Conservation (phyloP, 2,113 vertebrate genomes). For the Bubo scandiacus region DNA sequence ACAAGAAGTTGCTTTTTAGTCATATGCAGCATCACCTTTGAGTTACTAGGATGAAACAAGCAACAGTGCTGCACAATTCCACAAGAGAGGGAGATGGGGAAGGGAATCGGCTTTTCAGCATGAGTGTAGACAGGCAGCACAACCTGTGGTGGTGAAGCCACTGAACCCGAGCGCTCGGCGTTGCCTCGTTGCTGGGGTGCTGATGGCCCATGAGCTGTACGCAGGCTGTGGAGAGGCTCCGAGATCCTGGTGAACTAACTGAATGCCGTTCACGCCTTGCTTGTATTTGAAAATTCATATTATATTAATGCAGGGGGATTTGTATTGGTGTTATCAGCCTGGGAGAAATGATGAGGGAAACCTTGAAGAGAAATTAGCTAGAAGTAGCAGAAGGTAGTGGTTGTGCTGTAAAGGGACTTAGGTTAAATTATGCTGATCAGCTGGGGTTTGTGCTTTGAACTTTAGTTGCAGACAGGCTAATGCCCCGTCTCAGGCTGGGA, state of each 20-base stretch:
- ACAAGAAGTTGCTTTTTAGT: not conserved
- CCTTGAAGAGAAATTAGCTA: not conserved
- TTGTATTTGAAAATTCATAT: not conserved
- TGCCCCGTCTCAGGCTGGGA: not conserved
- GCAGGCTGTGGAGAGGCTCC: not conserved
- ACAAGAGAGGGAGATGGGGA: not conserved
- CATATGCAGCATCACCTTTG: not conserved
- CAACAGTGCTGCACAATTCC: fast-evolving
- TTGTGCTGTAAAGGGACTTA: not conserved
- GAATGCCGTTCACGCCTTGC: fast-evolving
- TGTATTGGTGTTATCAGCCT: not conserved
- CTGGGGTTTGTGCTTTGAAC: not conserved
- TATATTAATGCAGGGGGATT: not conserved
- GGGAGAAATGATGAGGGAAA: not conserved
- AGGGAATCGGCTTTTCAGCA: not conserved
- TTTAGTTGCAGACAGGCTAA: not conserved
- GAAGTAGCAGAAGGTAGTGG: not conserved
- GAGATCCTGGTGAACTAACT: fast-evolving
- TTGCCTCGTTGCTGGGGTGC: fast-evolving
- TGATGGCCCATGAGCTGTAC: not conserved
- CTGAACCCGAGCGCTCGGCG: fast-evolving
- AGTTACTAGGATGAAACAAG: not conserved
- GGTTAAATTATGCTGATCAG: not conserved
- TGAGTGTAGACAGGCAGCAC: not conserved
- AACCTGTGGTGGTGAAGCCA: fast-evolving